These are phyloP conservation scores for Boleophthalmus pectinirostris DNA, from an alignment of 2,113 vertebrate genomes.

Conservation along the genomic window DNA sequence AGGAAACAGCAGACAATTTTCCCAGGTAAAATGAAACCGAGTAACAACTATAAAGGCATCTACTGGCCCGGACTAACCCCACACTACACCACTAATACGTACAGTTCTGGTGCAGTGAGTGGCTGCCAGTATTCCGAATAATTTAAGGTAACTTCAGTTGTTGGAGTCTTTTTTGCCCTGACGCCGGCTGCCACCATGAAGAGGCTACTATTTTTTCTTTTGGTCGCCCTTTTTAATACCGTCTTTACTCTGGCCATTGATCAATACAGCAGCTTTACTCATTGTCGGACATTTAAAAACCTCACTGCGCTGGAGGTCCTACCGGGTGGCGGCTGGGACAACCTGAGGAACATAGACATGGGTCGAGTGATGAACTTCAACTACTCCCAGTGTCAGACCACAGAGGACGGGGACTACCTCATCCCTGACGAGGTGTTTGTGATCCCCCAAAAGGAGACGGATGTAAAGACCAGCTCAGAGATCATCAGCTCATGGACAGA, in stretches of 20 bases:
- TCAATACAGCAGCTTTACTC: constrained; percentile 68
- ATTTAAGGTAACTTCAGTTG: too few relatives aligned
- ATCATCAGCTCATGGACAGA: constrained; percentile 86
- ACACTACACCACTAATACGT: too few relatives aligned
- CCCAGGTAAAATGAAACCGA: too few relatives aligned
- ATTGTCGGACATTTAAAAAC: constrained; percentile 68
- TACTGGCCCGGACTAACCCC: too few relatives aligned
- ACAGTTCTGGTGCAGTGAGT: too few relatives aligned
- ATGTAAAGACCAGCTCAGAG: constrained; percentile 86
- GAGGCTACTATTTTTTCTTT: constrained; percentile 22
- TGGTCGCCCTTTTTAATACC: constrained; percentile 37
- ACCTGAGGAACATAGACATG: constrained; percentile 88
- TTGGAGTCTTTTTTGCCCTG: too few relatives aligned
- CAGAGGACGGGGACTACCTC: constrained; percentile 86
- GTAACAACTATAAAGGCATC: too few relatives aligned
- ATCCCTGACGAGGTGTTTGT: constrained; percentile 88
- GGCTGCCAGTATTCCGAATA: too few relatives aligned
- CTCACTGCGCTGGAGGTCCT: constrained; percentile 83
- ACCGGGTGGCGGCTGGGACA: constrained; percentile 93
- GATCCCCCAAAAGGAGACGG: constrained; percentile 84
- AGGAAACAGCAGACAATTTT: too few relatives aligned
- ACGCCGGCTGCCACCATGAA: constrained; percentile 39
- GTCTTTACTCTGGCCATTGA: constrained; percentile 44
- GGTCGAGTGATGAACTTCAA: constrained; percentile 84
- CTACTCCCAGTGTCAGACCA: constrained; percentile 85